Base-by-base conservation (phyloP, 2,888 invertebrate species). In the Phaedon cochleariae region DNA sequence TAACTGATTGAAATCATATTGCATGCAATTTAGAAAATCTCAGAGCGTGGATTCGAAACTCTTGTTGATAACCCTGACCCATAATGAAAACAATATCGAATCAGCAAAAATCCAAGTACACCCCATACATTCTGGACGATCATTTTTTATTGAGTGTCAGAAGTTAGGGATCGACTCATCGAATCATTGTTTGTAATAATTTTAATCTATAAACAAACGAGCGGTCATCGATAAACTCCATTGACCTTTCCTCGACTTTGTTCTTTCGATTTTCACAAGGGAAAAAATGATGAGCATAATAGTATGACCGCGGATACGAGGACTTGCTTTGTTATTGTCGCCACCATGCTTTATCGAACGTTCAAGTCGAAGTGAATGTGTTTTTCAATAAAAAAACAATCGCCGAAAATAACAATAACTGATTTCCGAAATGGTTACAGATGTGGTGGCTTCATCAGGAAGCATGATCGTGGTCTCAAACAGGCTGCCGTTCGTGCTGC, bases 401-500 rank as follows among this genome's bases (percentile, higher is more conserved):
- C 26, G 10, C 22, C 48, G 41, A 15, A 41, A 41, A 41, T 41
- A 41, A 22, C 41, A 41, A 41, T 41, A 41, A 22, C 41, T 64
- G 21, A 63, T 15, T 63, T 59, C 63, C 63, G 59, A 68, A 65
- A 69, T 68, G 64, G 62, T 71, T 67, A 71, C 76, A 84, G 84
- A 84, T 82, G 82, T 82, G 72, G 82, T 83, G 69, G 76, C 83
- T 26, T 83, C 83, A 41, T 79, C 84, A 76, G 91, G 90, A 74
- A 93, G 91, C 80, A 90, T 96, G 88, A 94, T 96, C 78, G 95
- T 96, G 74, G 95, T 96, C 66, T 95, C 96, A 73, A 96, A 96
- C 85, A 87, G 96, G 74, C 85, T 96, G 81, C 96, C 96, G 6
- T 96, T 96, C 85, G 92, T 95, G 70, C 85, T 96, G 68, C 90